phyloP scores from a whole-genome alignment of 2,888 invertebrate genomes.

The Malthinus seriepunctatus region DNA sequence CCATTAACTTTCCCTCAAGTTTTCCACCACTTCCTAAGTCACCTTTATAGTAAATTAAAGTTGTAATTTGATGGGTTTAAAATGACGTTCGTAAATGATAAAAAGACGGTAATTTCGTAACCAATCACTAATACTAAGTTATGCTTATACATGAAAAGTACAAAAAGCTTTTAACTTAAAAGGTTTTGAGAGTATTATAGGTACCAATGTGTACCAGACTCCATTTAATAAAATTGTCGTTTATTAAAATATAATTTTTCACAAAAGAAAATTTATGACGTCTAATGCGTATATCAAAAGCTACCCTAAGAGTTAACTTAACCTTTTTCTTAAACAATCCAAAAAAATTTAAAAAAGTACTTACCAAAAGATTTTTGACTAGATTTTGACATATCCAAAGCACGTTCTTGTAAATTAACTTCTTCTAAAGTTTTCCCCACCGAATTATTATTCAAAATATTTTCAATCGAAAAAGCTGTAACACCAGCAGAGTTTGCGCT shows the following conservation, averaged over 20 bases:
- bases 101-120: constrained; percentile 28
- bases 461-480: constrained; percentile 75
- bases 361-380: constrained; percentile 17
- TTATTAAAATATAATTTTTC: constrained; percentile 25
- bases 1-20: no score
- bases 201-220: constrained; percentile 46
- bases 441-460: constrained; percentile 62
- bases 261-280: constrained; percentile 25
- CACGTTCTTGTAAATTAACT: constrained; percentile 44
- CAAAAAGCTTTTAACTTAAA: constrained; percentile 50
- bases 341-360: neutral
- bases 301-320: neutral
- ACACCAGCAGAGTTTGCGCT: constrained; percentile 38
- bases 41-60: constrained; percentile 19
- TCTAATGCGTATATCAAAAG: constrained; percentile 10
- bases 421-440: constrained; percentile 46
- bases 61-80: constrained; percentile 6
- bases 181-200: constrained; percentile 42
- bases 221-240: constrained; percentile 39
- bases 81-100: constrained; percentile 12
- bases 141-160: constrained; percentile 38
- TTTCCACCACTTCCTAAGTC: neutral
- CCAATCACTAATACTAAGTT: constrained; percentile 45
- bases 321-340: neutral
- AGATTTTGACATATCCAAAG: constrained; percentile 54